Evolutionary conservation across 2,888 invertebrate genomes (phyloP).

Genomic region (Caenorhabditis sp.): DNA sequence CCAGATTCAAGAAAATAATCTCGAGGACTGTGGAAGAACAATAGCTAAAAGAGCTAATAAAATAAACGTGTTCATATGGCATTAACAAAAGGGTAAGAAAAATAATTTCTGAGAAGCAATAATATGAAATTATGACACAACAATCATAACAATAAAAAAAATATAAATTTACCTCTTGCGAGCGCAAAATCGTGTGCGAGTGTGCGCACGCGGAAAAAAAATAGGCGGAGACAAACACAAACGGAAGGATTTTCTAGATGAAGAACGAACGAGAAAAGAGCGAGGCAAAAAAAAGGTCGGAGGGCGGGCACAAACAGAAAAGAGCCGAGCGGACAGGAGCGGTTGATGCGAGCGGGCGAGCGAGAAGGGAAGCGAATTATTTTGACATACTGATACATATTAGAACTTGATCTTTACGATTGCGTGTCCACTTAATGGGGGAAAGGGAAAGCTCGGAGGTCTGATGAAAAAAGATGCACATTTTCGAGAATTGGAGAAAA

Average conservation of each 20-base stretch:
- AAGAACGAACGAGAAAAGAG: constrained; percentile 2
- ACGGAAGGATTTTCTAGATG: constrained; percentile 15
- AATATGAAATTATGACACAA: not conserved
- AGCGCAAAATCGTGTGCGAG: constrained; percentile 23
- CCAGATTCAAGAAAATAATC: not conserved
- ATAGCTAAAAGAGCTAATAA: not conserved
- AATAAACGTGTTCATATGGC: not conserved
- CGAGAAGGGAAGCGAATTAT: not conserved
- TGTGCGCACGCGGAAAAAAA: constrained; percentile 39
- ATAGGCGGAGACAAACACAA: constrained; percentile 36
- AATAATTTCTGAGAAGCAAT: too few relatives aligned
- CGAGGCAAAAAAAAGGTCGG: constrained; percentile 11
- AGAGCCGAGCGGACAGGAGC: constrained; percentile 2
- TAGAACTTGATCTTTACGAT: too few relatives aligned
- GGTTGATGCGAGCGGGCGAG: not conserved
- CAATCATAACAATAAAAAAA: not conserved
- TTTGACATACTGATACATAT: not conserved
- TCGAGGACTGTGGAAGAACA: not conserved
- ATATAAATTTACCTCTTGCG: constrained; percentile 30
- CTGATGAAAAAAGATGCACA: too few relatives aligned
- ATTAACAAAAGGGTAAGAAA: too few relatives aligned
- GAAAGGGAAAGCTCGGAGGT: too few relatives aligned
- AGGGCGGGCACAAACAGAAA: constrained; percentile 24
- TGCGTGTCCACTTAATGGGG: too few relatives aligned
- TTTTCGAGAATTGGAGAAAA: too few relatives aligned